Base-by-base conservation (phyloP, 2,797 vertebrate genomes). In the Chromis chromis region DNA sequence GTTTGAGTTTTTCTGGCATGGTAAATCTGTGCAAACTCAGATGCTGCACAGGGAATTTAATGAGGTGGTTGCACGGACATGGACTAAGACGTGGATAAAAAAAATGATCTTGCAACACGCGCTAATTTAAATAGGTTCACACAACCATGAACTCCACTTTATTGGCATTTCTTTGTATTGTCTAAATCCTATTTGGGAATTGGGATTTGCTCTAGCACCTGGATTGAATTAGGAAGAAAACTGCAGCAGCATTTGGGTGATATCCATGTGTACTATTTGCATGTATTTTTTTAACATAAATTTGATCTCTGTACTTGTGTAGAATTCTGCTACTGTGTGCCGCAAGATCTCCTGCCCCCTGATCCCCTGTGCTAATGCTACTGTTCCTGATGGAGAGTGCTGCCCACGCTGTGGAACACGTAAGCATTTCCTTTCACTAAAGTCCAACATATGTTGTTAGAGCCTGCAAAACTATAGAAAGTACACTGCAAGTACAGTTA, bases 301-400 rank as follows among this genome's bases (percentile, higher is more conserved):
- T 67, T 33, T 60, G 17, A 56, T 76, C 39, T 62, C 39, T 79
- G 33, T 65, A 33, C 44, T 57, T 74, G 70, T 87, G 16, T 74
- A 99, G 98, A 97, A 99, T 73, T 98, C 98, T 42, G 96, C 96
- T 48, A 98, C 96, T 9, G 95, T 99, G 82, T 99, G 98, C 84
- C 97, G 96, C 77, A 97, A 98, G 81, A 97, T 98, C 75, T 98
- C 97, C 81, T 99, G 98, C 70, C 98, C 98, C 22, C 93, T 98
- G 71, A 96, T 99, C 90, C 95, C 97, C 71, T 99, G 98, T 66
- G 95, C 96, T 70, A 99, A 99, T 8, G 97, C 97, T 75, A 98
- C 97, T 0, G 95, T 99, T 81, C 97, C 97, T 0, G 98, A 99
- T 36, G 97, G 98, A 61, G 97, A 99, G 88, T 99, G 98, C 93